phyloP scores from a whole-genome alignment of 2,113 vertebrate species.

The Danio rerio region DNA sequence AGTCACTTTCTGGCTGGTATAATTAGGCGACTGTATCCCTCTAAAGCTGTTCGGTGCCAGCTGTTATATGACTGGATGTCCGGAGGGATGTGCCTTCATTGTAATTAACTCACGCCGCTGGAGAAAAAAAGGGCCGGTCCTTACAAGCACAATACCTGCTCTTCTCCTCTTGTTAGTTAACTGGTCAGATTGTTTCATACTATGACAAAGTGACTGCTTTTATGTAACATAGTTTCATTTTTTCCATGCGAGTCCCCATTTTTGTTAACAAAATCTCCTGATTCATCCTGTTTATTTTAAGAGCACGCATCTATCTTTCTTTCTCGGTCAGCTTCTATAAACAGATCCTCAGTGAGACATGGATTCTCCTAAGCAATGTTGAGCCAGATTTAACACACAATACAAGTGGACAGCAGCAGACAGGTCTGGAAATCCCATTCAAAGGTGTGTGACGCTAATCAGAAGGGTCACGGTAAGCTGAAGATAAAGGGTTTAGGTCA shows the following conservation, averaged over 20 bases:
- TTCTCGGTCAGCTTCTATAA: background rate
- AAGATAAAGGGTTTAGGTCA: conserved; percentile 24
- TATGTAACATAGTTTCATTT: conserved; percentile 1
- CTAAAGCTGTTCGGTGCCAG: conserved; percentile 52
- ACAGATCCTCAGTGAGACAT: background rate
- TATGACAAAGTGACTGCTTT: background rate
- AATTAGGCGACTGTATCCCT: conserved; percentile 55
- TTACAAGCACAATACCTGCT: background rate
- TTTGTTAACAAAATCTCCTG: background rate
- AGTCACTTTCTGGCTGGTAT: conserved; percentile 43
- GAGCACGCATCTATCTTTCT: conserved; percentile 2
- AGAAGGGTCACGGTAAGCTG: conserved; percentile 3
- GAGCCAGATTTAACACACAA: background rate
- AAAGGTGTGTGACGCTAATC: conserved; percentile 32
- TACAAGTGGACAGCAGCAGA: background rate
- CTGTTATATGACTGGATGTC: conserved; percentile 55
- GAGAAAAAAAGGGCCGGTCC: conserved; percentile 29
- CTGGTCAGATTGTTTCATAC: background rate
- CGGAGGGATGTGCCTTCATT: conserved; percentile 52
- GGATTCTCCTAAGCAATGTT: background rate
- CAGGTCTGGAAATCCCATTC: conserved; percentile 27
- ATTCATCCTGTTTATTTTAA: conserved; percentile 23
- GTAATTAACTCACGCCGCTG: conserved; percentile 58
- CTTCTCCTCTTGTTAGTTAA: too few relatives aligned
- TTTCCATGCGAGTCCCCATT: background rate